Conservation (phyloP, 2,888 invertebrate genomes). For the Phoronis australis region DNA sequence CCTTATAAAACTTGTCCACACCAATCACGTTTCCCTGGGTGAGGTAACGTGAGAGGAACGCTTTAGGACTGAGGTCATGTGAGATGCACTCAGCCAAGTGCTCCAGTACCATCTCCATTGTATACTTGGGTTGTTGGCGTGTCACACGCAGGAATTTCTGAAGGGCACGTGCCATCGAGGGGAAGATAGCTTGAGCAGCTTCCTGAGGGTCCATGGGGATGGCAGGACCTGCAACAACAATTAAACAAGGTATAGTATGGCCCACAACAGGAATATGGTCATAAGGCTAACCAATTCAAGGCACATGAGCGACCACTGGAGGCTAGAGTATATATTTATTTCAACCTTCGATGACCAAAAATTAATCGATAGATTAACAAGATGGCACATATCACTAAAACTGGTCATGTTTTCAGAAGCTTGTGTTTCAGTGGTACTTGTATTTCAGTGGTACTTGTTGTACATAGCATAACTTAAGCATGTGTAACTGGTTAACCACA, state of each 20-base stretch:
- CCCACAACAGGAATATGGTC: too few species aligned
- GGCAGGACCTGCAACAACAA: constrained; percentile 58
- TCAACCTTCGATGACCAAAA: too few species aligned
- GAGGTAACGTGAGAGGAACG: constrained; percentile 91
- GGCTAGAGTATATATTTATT: too few species aligned
- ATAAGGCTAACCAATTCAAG: too few species aligned
- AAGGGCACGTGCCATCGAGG: constrained; percentile 89
- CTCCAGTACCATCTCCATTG: constrained; percentile 84
- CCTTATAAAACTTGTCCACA: constrained; percentile 37
- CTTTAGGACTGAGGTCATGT: constrained; percentile 87
- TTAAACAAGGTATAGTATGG: background rate
- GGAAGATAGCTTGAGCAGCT: constrained; percentile 96
- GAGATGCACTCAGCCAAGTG: constrained; percentile 88
- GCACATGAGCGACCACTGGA: too few species aligned
- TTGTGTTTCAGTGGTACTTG: too few species aligned
- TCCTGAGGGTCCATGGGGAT: constrained; percentile 89
- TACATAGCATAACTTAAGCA: too few species aligned
- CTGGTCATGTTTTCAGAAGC: too few species aligned
- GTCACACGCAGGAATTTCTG: constrained; percentile 95
- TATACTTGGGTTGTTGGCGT: constrained; percentile 90
- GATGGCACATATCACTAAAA: too few species aligned
- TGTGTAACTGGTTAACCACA: too few species aligned
- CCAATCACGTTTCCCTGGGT: constrained; percentile 65
- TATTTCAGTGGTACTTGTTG: too few species aligned
- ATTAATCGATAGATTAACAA: too few species aligned